phyloP scores from a whole-genome alignment of 2,113 vertebrate species.

The Brachionichthys hirsutus region DNA sequence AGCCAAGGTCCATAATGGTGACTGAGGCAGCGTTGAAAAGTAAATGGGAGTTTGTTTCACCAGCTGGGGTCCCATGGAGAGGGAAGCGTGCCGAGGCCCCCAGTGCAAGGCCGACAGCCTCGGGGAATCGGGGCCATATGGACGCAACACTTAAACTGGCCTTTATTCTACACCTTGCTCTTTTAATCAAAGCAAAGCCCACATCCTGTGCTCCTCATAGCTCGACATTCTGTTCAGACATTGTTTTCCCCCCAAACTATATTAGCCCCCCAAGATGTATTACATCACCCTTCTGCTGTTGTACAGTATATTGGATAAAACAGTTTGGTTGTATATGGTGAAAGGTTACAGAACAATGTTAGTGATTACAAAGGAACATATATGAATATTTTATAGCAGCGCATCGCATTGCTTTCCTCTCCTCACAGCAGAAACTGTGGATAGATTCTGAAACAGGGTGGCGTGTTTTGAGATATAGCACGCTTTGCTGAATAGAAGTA shows the following conservation, averaged over 20 bases:
- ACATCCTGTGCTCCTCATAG: slow-evolving; percentile 65
- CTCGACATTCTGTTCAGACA: slow-evolving; percentile 45
- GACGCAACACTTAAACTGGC: slow-evolving; percentile 81
- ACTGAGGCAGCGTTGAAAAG: slow-evolving; percentile 88
- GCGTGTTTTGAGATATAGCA: slow-evolving; percentile 51
- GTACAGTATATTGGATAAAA: slow-evolving; percentile 29
- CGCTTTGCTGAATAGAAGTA: slow-evolving; percentile 47
- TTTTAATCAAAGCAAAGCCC: slow-evolving; percentile 83
- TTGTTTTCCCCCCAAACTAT: slow-evolving; percentile 53
- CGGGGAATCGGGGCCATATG: slow-evolving; percentile 93
- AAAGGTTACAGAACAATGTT: slow-evolving; percentile 42
- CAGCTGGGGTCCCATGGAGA: slow-evolving; percentile 97
- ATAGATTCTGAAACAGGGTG: slow-evolving; percentile 39
- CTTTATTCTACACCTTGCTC: slow-evolving; percentile 81
- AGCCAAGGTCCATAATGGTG: slow-evolving; percentile 98
- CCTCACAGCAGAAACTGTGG: slow-evolving; percentile 47
- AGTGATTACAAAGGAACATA: slow-evolving; percentile 43
- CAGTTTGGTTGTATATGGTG: slow-evolving; percentile 44
- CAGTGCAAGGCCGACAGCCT: slow-evolving; percentile 86
- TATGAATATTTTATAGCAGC: slow-evolving; percentile 61
- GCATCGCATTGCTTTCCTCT: slow-evolving; percentile 24
- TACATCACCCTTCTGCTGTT: slow-evolving; percentile 38
- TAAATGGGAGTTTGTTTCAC: slow-evolving; percentile 93
- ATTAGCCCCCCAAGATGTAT: slow-evolving; percentile 33
- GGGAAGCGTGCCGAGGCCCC: slow-evolving; percentile 85